Evolutionary conservation across 2,797 vertebrate species (phyloP).

Genomic region (Semotilus atromaculatus): DNA sequence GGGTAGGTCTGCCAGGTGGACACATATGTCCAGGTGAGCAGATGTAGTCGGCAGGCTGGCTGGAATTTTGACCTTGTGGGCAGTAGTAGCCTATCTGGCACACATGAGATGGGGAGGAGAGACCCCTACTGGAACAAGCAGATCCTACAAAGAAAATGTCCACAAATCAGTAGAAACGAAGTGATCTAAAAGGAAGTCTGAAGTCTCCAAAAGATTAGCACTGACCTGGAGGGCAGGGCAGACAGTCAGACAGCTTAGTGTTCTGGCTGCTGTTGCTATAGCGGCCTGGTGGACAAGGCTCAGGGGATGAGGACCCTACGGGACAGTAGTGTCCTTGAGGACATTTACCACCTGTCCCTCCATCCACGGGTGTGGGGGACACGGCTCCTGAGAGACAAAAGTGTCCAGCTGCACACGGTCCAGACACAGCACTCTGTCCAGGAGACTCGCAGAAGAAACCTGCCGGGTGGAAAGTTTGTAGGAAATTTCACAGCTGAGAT

Average conservation of each 20-base stretch:
- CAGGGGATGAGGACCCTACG: conserved; percentile 75
- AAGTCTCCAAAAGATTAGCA: not conserved
- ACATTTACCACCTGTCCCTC: conserved; percentile 75
- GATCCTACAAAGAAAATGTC: conserved; percentile 74
- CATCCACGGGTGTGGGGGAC: conserved; percentile 75
- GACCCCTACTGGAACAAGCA: conserved; percentile 82
- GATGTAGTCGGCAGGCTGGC: conserved; percentile 61
- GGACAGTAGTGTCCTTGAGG: conserved; percentile 85
- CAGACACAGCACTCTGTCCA: conserved; percentile 75
- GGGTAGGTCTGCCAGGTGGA: conserved; percentile 80
- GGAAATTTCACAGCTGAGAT: conserved; percentile 22
- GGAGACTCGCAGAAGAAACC: conserved; percentile 79
- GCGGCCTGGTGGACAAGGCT: conserved; percentile 78
- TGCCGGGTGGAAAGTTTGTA: conserved; percentile 55
- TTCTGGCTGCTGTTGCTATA: conserved; percentile 83
- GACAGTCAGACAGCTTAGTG: conserved; percentile 75
- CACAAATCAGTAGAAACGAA: not conserved
- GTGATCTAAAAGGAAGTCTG: not conserved
- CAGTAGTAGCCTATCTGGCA: conserved; percentile 87
- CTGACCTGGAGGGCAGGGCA: conserved; percentile 83
- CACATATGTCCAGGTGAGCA: conserved; percentile 87
- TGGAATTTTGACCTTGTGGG: conserved; percentile 75
- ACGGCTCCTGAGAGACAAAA: conserved; percentile 79
- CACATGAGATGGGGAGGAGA: conserved; percentile 75
- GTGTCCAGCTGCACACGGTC: conserved; percentile 80